Evolutionary conservation across 2,888 invertebrate genomes (phyloP), one percentile per base, ranked within the genome.

Genomic region (Callosobruchus maculatus): DNA sequence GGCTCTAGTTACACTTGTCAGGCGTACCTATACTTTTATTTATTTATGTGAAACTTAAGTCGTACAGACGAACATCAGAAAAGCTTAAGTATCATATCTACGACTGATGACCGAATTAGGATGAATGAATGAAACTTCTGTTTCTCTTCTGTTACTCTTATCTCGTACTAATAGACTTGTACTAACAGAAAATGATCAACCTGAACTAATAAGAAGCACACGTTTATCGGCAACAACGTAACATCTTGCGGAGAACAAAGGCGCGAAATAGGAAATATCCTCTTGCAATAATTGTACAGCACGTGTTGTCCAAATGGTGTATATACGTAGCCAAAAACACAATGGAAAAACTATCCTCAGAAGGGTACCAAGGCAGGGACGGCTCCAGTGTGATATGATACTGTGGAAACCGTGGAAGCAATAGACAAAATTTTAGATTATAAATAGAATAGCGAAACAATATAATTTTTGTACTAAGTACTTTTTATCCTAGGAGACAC

Each of bases 291-390:
- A 77, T 76, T 71, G 68, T 73, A 75, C 75, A 75, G 80, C 81
- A 81, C 80, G 81, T 81, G 81, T 80, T 79, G 79, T 79, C 81
- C 81, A 81, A 81, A 81, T 81, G 81, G 80, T 76, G 72, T 75
- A 74, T 72, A 74, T 68, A 22, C 21, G 68, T 68, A 68, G 22
- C 21, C 68, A 68, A 21, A 68, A 21, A 68, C 68, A 68, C 68
- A 68, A 68, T 68, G 68, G 68, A 68, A 68, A 68, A 68, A 68
- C 21, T 68, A 22, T 21, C 68, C 68, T 9, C 21, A 22, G 49
- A 49, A 49, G 49, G 49, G 49, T 49, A 49, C 1, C 49, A 7
- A 3, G 18, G 1, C 49, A 49, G 49, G 18, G 49, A 49, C 13
- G 49, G 49, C 4, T 7, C 49, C 49, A 49, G 49, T 49, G 49